Evolutionary conservation across 1,140 invertebrate genomes (phyloP).

Genomic region (Cyrtorhinus lividipennis): DNA sequence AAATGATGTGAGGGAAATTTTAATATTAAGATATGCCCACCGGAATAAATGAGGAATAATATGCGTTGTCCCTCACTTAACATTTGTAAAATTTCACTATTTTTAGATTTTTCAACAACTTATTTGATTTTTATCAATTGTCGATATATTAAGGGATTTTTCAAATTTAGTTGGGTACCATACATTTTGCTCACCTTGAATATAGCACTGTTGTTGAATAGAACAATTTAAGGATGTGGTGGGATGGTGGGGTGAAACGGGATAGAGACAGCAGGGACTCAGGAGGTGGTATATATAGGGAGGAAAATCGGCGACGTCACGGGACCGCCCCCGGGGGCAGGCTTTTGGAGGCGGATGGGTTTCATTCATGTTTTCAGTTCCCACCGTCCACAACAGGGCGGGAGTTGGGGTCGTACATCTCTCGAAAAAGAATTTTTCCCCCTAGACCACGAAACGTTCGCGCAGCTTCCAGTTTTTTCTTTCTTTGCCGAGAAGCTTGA

Average conservation of each 20-base stretch:
- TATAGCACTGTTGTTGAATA: too few species aligned
- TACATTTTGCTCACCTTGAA: too few species aligned
- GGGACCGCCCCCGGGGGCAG: not conserved
- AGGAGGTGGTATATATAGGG: not conserved
- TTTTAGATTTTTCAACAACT: too few species aligned
- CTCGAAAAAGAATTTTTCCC: not conserved
- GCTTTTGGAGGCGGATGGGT: not conserved
- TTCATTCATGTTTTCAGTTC: slow-evolving; percentile 1
- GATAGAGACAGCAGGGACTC: not conserved
- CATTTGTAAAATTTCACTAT: too few species aligned
- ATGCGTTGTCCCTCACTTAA: too few species aligned
- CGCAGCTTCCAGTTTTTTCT: not conserved
- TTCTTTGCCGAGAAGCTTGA: not conserved
- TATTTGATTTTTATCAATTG: too few species aligned
- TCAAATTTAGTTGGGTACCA: too few species aligned
- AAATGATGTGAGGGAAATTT: too few species aligned
- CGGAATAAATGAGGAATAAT: too few species aligned
- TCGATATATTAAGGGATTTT: too few species aligned
- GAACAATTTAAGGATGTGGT: too few species aligned
- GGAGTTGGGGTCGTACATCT: not conserved
- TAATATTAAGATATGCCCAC: too few species aligned
- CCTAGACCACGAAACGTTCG: not conserved
- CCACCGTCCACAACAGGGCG: not conserved
- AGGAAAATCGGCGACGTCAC: not conserved
- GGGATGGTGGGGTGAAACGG: not conserved